A percentile compares a stretch with the other conserved stretches of the same genome.
Evolutionary conservation across 2,888 invertebrate genomes (phyloP).

Genomic region (Neoitamus cyanurus): DNA sequence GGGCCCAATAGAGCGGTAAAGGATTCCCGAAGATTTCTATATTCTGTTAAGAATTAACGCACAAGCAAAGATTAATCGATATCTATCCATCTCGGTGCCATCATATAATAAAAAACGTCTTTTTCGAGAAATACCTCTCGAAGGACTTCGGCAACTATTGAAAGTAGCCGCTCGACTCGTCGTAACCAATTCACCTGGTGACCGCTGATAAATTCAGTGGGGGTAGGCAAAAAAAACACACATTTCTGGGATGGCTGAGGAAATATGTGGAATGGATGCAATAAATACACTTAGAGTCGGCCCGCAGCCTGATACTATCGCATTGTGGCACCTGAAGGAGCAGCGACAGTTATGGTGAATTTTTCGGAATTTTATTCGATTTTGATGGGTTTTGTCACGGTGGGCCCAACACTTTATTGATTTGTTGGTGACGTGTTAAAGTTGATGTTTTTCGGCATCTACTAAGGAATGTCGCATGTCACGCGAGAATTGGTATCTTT

Average conservation of each 20-base stretch:
- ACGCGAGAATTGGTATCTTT: not conserved
- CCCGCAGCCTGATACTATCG: slow-evolving; percentile 15
- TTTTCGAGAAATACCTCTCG: slow-evolving; percentile 7
- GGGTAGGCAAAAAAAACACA: not conserved
- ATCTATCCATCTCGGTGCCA: slow-evolving; percentile 16
- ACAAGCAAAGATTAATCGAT: slow-evolving; percentile 29
- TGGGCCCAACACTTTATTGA: slow-evolving; percentile 27
- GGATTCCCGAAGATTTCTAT: slow-evolving; percentile 15
- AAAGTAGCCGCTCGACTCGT: not conserved
- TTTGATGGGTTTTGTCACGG: slow-evolving; percentile 4
- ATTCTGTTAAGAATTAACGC: slow-evolving; percentile 25
- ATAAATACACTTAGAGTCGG: slow-evolving; percentile 25
- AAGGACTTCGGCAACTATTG: not conserved
- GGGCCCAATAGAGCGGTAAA: not conserved
- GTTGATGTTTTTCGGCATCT: not conserved
- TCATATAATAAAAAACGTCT: slow-evolving; percentile 4
- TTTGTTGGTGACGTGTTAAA: slow-evolving; percentile 25
- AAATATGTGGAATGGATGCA: not conserved
- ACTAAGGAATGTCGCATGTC: not conserved
- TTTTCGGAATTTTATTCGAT: slow-evolving; percentile 22
- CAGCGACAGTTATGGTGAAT: slow-evolving; percentile 32
- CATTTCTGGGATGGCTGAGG: not conserved
- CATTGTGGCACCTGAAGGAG: slow-evolving; percentile 43
- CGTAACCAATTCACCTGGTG: not conserved
- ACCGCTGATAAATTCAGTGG: slow-evolving; percentile 19